phyloP scores from a whole-genome alignment of 2,888 invertebrate species.

The Merodon equestris region DNA sequence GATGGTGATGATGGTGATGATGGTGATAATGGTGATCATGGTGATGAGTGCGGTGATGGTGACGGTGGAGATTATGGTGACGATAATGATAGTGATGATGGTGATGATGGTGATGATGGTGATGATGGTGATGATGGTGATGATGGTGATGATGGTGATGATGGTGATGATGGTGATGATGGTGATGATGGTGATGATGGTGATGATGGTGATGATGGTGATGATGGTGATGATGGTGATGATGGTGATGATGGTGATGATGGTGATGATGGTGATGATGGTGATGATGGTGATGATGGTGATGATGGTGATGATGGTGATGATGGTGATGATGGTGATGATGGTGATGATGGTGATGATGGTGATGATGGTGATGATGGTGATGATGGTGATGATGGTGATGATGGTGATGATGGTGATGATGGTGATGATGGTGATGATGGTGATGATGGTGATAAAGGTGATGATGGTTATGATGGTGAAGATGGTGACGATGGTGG shows the following conservation, averaged over 20 bases:
- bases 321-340: slow-evolving; percentile 7
- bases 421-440: slow-evolving; percentile 10
- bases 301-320: slow-evolving; percentile 9
- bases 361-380: slow-evolving; percentile 7
- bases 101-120: slow-evolving; percentile 10
- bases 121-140: slow-evolving; percentile 7
- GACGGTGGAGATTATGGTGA: too few species aligned
- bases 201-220: slow-evolving; percentile 8
- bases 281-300: slow-evolving; percentile 6
- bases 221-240: slow-evolving; percentile 13
- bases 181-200: slow-evolving; percentile 7
- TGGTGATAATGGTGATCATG: too few species aligned
- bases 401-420: slow-evolving; percentile 8
- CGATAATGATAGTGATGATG: slow-evolving; percentile 13
- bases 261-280: slow-evolving; percentile 6
- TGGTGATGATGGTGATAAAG: too few species aligned
- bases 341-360: slow-evolving; percentile 11
- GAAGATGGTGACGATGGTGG: not conserved
- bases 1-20: too few species aligned
- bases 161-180: slow-evolving; percentile 10
- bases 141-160: slow-evolving; percentile 2
- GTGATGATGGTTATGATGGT: too few species aligned
- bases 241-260: slow-evolving; percentile 7
- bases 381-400: slow-evolving; percentile 11
- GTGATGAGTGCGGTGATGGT: too few species aligned